A percentile compares a stretch with the other conserved stretches of the same genome.
Conservation (phyloP, 1,140 invertebrate species). For the Mercenaria mercenaria region DNA sequence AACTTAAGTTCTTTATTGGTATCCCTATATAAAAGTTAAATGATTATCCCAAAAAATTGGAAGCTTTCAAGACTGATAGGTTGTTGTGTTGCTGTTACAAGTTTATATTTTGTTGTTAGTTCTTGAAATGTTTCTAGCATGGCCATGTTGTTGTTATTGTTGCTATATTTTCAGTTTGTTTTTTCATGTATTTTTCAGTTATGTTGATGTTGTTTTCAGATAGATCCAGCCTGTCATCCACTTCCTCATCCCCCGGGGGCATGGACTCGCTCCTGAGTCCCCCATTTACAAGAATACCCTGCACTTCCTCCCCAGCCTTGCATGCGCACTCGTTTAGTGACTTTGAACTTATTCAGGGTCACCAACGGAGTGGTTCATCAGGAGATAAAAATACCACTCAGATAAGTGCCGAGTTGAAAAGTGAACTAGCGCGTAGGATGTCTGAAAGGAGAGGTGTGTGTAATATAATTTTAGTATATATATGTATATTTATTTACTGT, state of each 20-base stretch:
- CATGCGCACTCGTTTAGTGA: conserved; percentile 62
- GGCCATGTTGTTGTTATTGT: conserved; percentile 30
- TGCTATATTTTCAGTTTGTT: conserved; percentile 50
- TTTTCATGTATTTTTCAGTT: conserved; percentile 48
- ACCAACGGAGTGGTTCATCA: conserved; percentile 82
- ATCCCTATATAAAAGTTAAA: too few relatives aligned
- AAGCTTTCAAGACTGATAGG: too few relatives aligned
- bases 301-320: conserved; percentile 78
- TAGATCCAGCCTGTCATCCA: conserved; percentile 70
- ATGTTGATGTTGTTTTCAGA: conserved; percentile 68
- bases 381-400: conserved; percentile 83
- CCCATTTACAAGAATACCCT: conserved; percentile 71
- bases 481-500: background rate
- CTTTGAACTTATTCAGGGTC: conserved; percentile 64
- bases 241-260: conserved; percentile 57
- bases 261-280: conserved; percentile 46
- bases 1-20: too few relatives aligned
- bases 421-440: conserved; percentile 76
- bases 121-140: background rate
- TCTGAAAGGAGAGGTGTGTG: conserved; percentile 76
- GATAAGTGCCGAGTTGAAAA: conserved; percentile 82
- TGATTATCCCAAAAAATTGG: too few relatives aligned
- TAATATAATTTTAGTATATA: background rate
- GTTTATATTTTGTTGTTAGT: too few relatives aligned
- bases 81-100: too few relatives aligned